Evolutionary conservation across 2,888 invertebrate species (phyloP).

Genomic region (Cerastoderma edule): DNA sequence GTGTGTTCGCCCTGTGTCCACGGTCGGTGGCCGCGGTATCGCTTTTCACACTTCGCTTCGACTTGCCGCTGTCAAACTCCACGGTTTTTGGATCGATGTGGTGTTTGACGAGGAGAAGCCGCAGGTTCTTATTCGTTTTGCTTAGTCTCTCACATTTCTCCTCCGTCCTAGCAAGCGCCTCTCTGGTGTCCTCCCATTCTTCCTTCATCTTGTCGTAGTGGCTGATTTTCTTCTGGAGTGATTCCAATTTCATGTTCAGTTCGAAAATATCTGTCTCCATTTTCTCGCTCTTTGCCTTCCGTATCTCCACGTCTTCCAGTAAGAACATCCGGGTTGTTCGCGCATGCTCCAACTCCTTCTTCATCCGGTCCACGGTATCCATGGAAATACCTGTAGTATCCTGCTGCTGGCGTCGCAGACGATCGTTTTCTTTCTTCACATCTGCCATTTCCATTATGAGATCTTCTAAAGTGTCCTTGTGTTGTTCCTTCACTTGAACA

Average conservation of each 20-base stretch:
- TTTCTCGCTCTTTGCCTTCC: constrained; percentile 56
- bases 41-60: constrained; percentile 35
- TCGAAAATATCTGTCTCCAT: constrained; percentile 62
- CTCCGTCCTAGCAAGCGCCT: constrained; percentile 36
- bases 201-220: constrained; percentile 44
- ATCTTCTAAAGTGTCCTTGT: constrained; percentile 57
- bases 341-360: constrained; percentile 54
- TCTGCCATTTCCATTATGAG: constrained; percentile 54
- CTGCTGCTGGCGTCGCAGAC: constrained; percentile 56
- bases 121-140: constrained; percentile 51
- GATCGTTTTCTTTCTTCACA: constrained; percentile 55
- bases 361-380: constrained; percentile 58
- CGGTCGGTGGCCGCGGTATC: constrained; percentile 23
- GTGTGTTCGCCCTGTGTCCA: neutral
- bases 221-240: constrained; percentile 52
- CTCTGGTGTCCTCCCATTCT: constrained; percentile 46
- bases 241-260: constrained; percentile 61
- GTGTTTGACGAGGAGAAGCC: constrained; percentile 52
- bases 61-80: constrained; percentile 52
- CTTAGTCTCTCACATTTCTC: constrained; percentile 54
- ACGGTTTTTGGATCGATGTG: constrained; percentile 59
- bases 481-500: constrained; percentile 44
- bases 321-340: constrained; percentile 52
- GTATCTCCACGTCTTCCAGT: constrained; percentile 57
- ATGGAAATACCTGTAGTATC: constrained; percentile 55